These are phyloP conservation scores for Caenorhabditis sulstoni DNA, from an alignment of 2,888 invertebrate species.

Conservation along the genomic window DNA sequence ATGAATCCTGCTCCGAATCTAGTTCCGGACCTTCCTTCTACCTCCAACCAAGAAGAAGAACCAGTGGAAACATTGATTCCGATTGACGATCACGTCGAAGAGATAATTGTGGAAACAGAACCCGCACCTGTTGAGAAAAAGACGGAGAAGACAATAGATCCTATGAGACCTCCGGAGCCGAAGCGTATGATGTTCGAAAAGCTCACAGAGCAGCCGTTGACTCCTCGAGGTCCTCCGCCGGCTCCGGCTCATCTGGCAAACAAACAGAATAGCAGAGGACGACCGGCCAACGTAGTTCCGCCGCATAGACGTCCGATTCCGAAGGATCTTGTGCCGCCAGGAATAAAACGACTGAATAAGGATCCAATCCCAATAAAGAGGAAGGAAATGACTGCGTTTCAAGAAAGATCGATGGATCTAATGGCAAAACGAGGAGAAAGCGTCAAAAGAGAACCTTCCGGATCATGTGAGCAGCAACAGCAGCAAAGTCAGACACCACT, in stretches of 20 bases:
- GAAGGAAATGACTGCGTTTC: background rate
- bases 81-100: constrained; percentile 24
- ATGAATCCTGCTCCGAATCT: background rate
- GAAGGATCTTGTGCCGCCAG: constrained; percentile 52
- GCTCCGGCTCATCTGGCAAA: constrained; percentile 40
- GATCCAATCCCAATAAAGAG: background rate
- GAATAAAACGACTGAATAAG: constrained; percentile 4
- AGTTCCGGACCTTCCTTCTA: background rate
- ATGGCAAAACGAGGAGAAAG: background rate
- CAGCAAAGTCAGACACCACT: too few species aligned
- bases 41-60: constrained; percentile 1
- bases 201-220: background rate
- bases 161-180: background rate
- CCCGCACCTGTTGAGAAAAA: background rate
- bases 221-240: constrained; percentile 32
- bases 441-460: too few species aligned
- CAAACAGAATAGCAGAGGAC: constrained; percentile 34
- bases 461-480: too few species aligned
- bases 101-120: background rate
- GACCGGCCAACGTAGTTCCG: constrained; percentile 37
- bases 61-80: constrained; percentile 25
- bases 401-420: background rate
- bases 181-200: background rate
- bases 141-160: background rate
- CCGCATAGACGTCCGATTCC: constrained; percentile 56